Percentiles rank a stretch among this genome's conserved stretches.
phyloP scores from a whole-genome alignment of 2,888 invertebrate genomes.

The Apamea crenata region DNA sequence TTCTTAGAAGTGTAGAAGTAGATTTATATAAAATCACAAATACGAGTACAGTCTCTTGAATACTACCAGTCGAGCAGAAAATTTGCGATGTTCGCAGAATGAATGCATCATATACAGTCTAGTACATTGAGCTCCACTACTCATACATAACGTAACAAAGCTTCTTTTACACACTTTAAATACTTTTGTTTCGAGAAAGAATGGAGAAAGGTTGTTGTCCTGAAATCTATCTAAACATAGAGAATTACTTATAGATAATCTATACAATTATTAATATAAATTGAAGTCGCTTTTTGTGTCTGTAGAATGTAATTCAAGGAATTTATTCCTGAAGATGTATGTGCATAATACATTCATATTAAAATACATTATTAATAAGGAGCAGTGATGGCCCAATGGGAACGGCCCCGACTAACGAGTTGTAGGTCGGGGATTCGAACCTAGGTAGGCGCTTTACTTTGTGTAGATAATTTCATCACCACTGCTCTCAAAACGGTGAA shows the following conservation, averaged over 20 bases:
- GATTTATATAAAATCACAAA: slow-evolving; percentile 62
- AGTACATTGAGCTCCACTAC: slow-evolving; percentile 54
- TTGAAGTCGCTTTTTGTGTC: background rate
- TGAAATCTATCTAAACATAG: background rate
- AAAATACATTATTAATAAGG: no score
- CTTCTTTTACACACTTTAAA: slow-evolving; percentile 50
- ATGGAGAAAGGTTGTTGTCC: slow-evolving; percentile 29
- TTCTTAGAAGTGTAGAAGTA: slow-evolving; percentile 16
- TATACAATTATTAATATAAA: background rate
- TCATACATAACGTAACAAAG: slow-evolving; percentile 57
- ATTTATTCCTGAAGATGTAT: no score
- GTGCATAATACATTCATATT: no score
- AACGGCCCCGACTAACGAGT: no score
- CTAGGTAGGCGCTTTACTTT: no score
- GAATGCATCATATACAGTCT: slow-evolving; percentile 69
- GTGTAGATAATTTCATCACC: no score
- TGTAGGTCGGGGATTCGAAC: no score
- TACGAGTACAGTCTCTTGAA: slow-evolving; percentile 63
- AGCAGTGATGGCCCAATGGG: no score
- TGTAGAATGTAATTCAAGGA: background rate
- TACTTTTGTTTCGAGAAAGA: slow-evolving; percentile 35
- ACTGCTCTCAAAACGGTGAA: no score
- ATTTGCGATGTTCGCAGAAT: slow-evolving; percentile 68
- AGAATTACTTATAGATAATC: background rate
- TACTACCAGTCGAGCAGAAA: slow-evolving; percentile 69